These are phyloP conservation scores for Equus quagga DNA, from an alignment of 2,113 vertebrate genomes.

Conservation along the genomic window DNA sequence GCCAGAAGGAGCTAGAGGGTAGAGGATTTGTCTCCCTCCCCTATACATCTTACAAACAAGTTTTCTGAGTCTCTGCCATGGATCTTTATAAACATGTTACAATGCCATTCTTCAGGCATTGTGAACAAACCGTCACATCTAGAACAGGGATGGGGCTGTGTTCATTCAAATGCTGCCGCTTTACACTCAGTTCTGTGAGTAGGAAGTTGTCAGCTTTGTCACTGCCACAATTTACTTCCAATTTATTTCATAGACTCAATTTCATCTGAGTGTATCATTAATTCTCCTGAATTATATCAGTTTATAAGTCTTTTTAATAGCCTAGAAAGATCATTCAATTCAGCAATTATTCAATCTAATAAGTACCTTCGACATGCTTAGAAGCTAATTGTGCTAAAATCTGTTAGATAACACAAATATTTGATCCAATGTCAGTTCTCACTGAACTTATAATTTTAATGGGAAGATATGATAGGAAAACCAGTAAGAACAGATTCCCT, in stretches of 20 bases:
- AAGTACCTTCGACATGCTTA: neutral
- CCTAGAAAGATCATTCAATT: neutral
- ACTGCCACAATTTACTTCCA: neutral
- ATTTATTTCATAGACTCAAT: neutral
- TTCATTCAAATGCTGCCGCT: rapidly evolving
- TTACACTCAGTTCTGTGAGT: neutral
- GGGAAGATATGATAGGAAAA: neutral
- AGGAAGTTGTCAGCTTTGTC: neutral
- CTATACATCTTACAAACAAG: neutral
- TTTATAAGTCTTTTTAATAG: neutral
- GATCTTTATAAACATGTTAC: neutral
- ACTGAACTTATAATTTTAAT: neutral
- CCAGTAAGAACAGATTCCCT: neutral
- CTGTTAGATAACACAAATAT: neutral
- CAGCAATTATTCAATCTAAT: neutral
- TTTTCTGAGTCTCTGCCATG: neutral
- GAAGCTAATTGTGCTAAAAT: neutral
- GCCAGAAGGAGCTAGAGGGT: too few relatives aligned
- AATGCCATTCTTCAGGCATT: neutral
- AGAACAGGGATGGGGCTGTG: too few relatives aligned
- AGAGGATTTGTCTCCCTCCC: too few relatives aligned
- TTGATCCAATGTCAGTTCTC: neutral
- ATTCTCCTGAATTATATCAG: neutral
- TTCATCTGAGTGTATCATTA: neutral
- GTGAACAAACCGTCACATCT: too few relatives aligned